Base-by-base conservation (phyloP, 2,888 invertebrate genomes). In the Callyntrura sp. region DNA sequence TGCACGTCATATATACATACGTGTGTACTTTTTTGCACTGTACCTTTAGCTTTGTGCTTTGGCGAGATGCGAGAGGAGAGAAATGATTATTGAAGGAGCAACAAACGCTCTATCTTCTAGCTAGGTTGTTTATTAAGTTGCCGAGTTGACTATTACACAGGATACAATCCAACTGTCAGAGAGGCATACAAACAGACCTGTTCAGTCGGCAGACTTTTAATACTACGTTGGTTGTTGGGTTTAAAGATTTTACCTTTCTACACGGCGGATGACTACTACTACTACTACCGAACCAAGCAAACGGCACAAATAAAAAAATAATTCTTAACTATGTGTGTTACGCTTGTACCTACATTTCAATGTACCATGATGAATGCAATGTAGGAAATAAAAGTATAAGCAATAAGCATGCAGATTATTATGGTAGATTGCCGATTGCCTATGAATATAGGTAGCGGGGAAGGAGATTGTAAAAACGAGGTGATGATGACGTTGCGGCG, bases 21-120 rank as follows among this genome's bases (percentile, higher is more conserved):
- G 57, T 60, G 55, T 45, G 57, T 45, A 48, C 73, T 51, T 51
- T 45, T 35, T 48, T 23, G 45, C 73, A 73, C 25, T 73, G 51
- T 48, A n/a, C n/a, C n/a, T n/a, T n/a, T n/a, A n/a, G n/a, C n/a
- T n/a, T n/a, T n/a, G n/a, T n/a, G n/a, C n/a, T n/a, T n/a, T n/a
- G n/a, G n/a, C n/a, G n/a, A n/a, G n/a, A n/a, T n/a, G n/a, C n/a
- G n/a, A n/a, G n/a, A n/a, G n/a, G n/a, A n/a, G n/a, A n/a, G n/a
- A n/a, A n/a, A n/a, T n/a, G n/a, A n/a, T n/a, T n/a, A n/a, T n/a
- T n/a, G n/a, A n/a, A n/a, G n/a, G n/a, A n/a, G n/a, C n/a, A n/a
- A n/a, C n/a, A n/a, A n/a, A n/a, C n/a, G n/a, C n/a, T n/a, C n/a
- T n/a, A n/a, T n/a, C n/a, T n/a, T n/a, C n/a, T n/a, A n/a, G n/a